Evolutionary conservation across 2,113 vertebrate species (phyloP), one percentile per base, ranked within the genome.

Genomic region (Holacanthus passer): DNA sequence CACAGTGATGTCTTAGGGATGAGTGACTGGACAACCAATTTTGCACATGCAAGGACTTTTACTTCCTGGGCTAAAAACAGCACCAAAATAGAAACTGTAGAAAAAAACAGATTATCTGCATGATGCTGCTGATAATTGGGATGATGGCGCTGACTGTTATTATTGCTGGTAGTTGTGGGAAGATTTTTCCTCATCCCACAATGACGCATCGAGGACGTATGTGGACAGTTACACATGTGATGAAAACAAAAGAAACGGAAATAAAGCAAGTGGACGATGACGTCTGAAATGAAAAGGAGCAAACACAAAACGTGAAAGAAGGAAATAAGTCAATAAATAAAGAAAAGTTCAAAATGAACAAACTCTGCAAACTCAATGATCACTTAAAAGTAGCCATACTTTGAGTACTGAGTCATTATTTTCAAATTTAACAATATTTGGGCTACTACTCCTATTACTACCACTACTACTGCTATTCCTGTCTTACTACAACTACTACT

Each of bases 11-110:
- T 0, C 79, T 60, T 64, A 58, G 55, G n/a, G 73, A 17, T 1
- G 19, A 22, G 14, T 9, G 9, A 32, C 19, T 29, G 48, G 19
- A 3, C 13, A 32, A 32, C 7, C 32, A 1, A n/a, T 73, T 58
- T 41, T 82, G 50, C 71, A 56, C 31, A 71, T 19, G 39, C 16
- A 66, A 62, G 37, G 75, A 55, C 37, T 72, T 72, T 66, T 74
- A 50, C 50, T 69, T 86, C 58, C 80, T 63, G 13, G 3, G 22
- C 45, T 37, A 27, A 53, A 43, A 22, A 63, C n/a, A 13, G 12
- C 24, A 32, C 19, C 29, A 19, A 72, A 55, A 50, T 13, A 22
- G 3, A 24, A 47, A 55, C 48, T 31, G 2, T n/a, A 22, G 16
- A 9, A 47, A 50, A 3, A 8, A 17, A 35, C 37, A 3, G 9